Evolutionary conservation across 2,888 invertebrate genomes (phyloP).

Genomic region (Epinotia nisella): DNA sequence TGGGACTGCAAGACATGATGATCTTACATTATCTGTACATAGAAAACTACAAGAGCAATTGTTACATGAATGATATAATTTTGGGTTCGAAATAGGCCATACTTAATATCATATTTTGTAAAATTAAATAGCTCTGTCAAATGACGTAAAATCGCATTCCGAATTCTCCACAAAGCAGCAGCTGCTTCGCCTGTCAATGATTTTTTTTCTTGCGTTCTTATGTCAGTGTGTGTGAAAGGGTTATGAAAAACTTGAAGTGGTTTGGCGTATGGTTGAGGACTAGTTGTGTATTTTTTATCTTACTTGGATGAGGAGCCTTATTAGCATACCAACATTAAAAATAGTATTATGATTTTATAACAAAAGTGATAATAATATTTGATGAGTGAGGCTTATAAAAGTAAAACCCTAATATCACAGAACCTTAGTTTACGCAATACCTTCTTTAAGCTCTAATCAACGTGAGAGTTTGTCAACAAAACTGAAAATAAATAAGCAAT

Average conservation of each 20-base stretch:
- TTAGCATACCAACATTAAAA: too few relatives aligned
- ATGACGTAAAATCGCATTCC: neutral
- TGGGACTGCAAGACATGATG: slow-evolving; percentile 2
- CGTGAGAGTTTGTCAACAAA: slow-evolving; percentile 18
- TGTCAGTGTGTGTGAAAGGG: neutral
- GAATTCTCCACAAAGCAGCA: neutral
- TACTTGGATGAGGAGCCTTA: too few relatives aligned
- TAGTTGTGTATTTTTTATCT: neutral
- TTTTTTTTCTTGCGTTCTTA: neutral
- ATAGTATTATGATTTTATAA: too few relatives aligned
- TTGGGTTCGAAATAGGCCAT: neutral
- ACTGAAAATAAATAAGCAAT: neutral
- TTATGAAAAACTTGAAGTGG: neutral
- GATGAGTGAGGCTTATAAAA: neutral
- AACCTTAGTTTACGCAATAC: slow-evolving; percentile 25
- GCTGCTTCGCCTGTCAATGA: neutral
- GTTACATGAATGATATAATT: neutral
- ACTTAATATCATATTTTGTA: neutral
- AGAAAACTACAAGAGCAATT: neutral
- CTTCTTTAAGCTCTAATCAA: slow-evolving; percentile 20
- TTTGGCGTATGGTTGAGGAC: neutral
- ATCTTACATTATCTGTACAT: neutral
- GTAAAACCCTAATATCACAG: neutral
- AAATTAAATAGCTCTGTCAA: neutral
- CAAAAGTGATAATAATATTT: too few relatives aligned